phyloP scores from a whole-genome alignment of 1,140 invertebrate genomes.

The Radopholus similis region DNA sequence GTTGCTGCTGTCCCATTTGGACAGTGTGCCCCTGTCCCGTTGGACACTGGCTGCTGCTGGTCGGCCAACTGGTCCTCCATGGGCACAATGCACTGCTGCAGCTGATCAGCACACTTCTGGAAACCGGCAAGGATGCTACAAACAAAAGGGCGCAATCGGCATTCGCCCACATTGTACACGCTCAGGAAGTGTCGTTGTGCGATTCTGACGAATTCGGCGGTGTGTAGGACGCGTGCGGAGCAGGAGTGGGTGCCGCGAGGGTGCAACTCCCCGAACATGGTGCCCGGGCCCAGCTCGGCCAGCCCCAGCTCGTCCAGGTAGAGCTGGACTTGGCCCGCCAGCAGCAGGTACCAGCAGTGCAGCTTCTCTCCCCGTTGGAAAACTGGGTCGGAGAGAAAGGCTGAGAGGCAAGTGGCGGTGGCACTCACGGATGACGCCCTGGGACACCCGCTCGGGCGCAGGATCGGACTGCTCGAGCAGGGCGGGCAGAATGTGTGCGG shows the following conservation, averaged over 20 bases:
- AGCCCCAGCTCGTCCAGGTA: slow-evolving; percentile 17
- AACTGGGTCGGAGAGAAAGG: slow-evolving; percentile 29
- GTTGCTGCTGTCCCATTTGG: too few relatives aligned
- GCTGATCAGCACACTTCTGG: slow-evolving; percentile 56
- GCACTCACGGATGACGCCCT: slow-evolving; percentile 48
- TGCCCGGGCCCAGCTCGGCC: slow-evolving; percentile 30
- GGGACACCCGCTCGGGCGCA: slow-evolving; percentile 33
- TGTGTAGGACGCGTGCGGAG: slow-evolving; percentile 45
- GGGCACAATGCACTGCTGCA: slow-evolving; percentile 51
- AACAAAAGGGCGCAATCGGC: too few relatives aligned
- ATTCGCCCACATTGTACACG: slow-evolving; percentile 45
- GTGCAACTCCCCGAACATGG: slow-evolving; percentile 50
- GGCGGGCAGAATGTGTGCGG: slow-evolving; percentile 38
- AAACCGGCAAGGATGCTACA: too few relatives aligned
- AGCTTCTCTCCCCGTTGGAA: slow-evolving; percentile 47
- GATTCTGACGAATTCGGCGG: slow-evolving; percentile 51
- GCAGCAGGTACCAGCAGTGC: slow-evolving; percentile 50
- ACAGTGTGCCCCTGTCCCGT: too few relatives aligned
- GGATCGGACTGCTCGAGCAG: slow-evolving; percentile 42
- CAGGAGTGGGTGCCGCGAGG: slow-evolving; percentile 39
- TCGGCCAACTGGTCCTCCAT: slow-evolving; percentile 55
- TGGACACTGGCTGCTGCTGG: not conserved
- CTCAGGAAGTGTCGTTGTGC: slow-evolving; percentile 47
- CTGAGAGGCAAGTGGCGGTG: not conserved
- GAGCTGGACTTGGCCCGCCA: slow-evolving; percentile 55